These are phyloP conservation scores for Leistus spinibarbis DNA, from an alignment of 2,888 invertebrate species.

Conservation along the genomic window DNA sequence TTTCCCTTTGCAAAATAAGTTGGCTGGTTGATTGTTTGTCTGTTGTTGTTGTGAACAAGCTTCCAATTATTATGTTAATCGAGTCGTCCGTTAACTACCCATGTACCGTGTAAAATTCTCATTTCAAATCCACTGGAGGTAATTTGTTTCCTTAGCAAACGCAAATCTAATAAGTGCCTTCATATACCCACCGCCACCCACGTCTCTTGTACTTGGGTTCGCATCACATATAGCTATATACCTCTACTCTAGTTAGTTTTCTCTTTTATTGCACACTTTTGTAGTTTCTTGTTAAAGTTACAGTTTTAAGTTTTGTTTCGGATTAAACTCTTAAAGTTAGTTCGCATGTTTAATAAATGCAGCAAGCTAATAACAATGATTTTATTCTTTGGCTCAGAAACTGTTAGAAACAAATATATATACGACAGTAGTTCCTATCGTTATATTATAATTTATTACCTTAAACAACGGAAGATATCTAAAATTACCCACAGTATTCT, in stretches of 20 bases:
- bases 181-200: neutral
- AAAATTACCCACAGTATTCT: too few species aligned
- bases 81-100: slow-evolving; percentile 7
- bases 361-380: too few species aligned
- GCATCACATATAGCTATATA: neutral
- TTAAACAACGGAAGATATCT: too few species aligned
- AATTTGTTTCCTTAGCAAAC: slow-evolving; percentile 18
- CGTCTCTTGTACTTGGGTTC: neutral
- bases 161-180: slow-evolving; percentile 8
- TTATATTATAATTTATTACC: too few species aligned
- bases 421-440: too few species aligned
- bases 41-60: slow-evolving; percentile 2
- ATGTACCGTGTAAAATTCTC: slow-evolving; percentile 9
- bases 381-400: too few species aligned
- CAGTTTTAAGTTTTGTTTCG: too few species aligned
- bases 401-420: too few species aligned
- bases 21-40: neutral
- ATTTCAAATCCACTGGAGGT: slow-evolving; percentile 14
- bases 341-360: too few species aligned
- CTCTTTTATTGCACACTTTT: neutral
- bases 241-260: neutral
- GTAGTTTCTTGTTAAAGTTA: too few species aligned
- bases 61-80: slow-evolving; percentile 20
- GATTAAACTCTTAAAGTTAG: too few species aligned
- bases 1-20: neutral